phyloP scores from a whole-genome alignment of 2,888 invertebrate genomes.

The Liopterus haemorrhoidalis region DNA sequence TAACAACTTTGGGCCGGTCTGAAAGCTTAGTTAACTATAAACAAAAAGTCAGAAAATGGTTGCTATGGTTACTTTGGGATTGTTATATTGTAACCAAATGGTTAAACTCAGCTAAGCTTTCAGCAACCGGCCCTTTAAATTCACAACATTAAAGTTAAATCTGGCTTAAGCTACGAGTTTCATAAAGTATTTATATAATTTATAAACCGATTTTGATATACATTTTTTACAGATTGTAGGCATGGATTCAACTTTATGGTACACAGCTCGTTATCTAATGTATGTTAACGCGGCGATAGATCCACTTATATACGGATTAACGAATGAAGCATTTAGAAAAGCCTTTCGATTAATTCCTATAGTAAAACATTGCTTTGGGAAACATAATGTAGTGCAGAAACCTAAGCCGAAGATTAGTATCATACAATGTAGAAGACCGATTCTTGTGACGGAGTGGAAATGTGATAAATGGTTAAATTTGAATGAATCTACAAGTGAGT shows the following conservation, averaged over 20 bases:
- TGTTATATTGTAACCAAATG: too few species aligned
- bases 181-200: not conserved
- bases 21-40: too few species aligned
- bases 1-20: slow-evolving; percentile 12
- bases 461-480: too few species aligned
- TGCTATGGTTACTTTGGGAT: too few species aligned
- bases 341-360: slow-evolving; percentile 57
- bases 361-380: too few species aligned
- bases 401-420: too few species aligned
- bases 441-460: too few species aligned
- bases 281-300: slow-evolving; percentile 68
- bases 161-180: slow-evolving; percentile 9
- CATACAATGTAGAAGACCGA: too few species aligned
- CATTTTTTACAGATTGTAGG: slow-evolving; percentile 49
- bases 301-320: slow-evolving; percentile 71
- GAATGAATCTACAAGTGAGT: too few species aligned
- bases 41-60: too few species aligned
- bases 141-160: slow-evolving; percentile 18
- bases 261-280: slow-evolving; percentile 62
- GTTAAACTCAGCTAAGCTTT: too few species aligned
- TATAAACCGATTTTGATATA: not conserved
- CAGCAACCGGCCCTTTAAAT: slow-evolving; percentile 7
- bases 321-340: slow-evolving; percentile 61
- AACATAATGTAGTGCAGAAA: too few species aligned
- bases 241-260: slow-evolving; percentile 58